A percentile compares a stretch with the other conserved stretches of the same genome.
Evolutionary conservation across 1,140 invertebrate species (phyloP).

Genomic region (Temnothorax nylanderi): DNA sequence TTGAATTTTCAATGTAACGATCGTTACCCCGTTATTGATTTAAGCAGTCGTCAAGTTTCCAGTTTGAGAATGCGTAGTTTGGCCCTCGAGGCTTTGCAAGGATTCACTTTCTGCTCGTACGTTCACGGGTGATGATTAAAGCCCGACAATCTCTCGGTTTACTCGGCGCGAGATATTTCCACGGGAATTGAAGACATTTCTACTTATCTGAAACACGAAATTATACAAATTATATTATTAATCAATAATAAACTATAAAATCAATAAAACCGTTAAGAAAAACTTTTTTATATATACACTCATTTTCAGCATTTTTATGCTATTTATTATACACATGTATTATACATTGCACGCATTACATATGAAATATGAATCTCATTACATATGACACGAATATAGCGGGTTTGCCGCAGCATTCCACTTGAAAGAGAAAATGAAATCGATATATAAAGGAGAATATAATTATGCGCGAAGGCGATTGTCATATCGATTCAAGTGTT

Average conservation of each 20-base stretch:
- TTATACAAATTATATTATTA: conserved; percentile 19
- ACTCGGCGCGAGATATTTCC: not conserved
- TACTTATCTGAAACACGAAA: conserved; percentile 47
- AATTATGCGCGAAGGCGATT: not conserved
- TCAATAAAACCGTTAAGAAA: not conserved
- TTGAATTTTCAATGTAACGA: conserved; percentile 11
- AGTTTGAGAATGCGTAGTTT: not conserved
- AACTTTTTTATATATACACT: not conserved
- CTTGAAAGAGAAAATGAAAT: not conserved
- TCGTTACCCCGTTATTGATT: conserved; percentile 15
- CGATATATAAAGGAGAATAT: not conserved
- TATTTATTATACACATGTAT: not conserved
- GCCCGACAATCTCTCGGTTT: not conserved
- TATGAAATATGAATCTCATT: not conserved
- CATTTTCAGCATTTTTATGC: not conserved
- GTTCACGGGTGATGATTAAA: conserved; percentile 3
- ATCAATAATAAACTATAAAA: not conserved
- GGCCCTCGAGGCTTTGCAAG: not conserved
- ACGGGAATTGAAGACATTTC: not conserved
- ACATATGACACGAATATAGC: not conserved
- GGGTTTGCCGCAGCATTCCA: not conserved
- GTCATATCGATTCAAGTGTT: not conserved
- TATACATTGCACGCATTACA: not conserved
- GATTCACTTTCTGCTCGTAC: not conserved
- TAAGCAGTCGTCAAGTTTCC: not conserved